Conservation (phyloP, 2,888 invertebrate species). For the Omphaloscelis lunosa region DNA sequence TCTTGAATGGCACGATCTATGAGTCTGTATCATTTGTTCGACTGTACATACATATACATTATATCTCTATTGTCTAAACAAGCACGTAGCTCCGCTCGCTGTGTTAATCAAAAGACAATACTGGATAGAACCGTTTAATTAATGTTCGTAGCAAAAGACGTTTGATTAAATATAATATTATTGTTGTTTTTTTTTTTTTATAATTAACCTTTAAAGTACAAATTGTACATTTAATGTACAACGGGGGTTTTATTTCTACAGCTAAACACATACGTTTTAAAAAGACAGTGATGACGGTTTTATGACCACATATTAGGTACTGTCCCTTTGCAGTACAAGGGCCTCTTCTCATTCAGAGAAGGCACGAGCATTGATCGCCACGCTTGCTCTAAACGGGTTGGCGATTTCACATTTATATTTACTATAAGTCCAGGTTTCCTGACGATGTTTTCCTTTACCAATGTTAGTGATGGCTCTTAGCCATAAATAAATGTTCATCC, state of each 20-base stretch:
- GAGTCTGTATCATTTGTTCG: neutral
- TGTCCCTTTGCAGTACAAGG: too few species aligned
- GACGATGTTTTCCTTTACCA: too few species aligned
- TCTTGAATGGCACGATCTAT: too few species aligned
- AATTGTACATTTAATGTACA: neutral
- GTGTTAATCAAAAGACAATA: slow-evolving; percentile 36
- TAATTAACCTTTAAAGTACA: neutral
- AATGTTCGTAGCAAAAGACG: slow-evolving; percentile 4
- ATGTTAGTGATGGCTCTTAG: too few species aligned
- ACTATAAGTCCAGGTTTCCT: too few species aligned
- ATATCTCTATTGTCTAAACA: slow-evolving; percentile 15
- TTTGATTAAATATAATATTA: neutral
- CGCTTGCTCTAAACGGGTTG: too few species aligned
- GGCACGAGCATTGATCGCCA: too few species aligned
- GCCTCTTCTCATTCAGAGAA: too few species aligned
- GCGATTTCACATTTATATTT: too few species aligned
- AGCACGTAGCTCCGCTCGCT: neutral
- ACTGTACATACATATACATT: neutral
- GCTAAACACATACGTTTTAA: neutral
- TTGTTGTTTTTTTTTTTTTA: neutral
- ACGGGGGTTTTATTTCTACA: neutral
- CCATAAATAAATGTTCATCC: neutral
- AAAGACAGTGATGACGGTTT: too few species aligned
- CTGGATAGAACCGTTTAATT: neutral
- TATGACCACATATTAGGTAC: too few species aligned